Percentiles rank a stretch among this genome's conserved stretches.
phyloP scores from a whole-genome alignment of 2,113 vertebrate species.

The Platichthys stellatus region DNA sequence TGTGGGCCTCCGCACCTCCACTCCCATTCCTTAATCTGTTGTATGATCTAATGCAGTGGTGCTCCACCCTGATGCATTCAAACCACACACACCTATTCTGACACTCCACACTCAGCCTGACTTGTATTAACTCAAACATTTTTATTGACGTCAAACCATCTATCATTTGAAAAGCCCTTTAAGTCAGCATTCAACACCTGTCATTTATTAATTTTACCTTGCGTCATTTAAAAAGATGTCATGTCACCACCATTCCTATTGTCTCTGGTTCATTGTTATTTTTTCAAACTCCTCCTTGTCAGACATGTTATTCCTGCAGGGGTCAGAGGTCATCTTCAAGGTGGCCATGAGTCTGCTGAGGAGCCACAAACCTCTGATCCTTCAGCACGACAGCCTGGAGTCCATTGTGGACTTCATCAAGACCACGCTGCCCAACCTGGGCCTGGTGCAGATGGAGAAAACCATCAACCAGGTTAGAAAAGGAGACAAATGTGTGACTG shows the following conservation, averaged over 20 bases:
- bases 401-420: conserved; percentile 97
- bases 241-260: conserved; percentile 1
- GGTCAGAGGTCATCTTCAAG: conserved; percentile 95
- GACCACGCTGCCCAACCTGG: conserved; percentile 91
- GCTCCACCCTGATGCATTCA: conserved; percentile 60
- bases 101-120: conserved; percentile 33
- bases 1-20: conserved; percentile 38
- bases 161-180: conserved; percentile 22
- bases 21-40: conserved; percentile 64
- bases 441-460: conserved; percentile 97
- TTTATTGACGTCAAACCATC: conserved; percentile 54
- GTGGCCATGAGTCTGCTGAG: conserved; percentile 93
- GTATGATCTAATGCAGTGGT: conserved; percentile 59
- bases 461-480: conserved; percentile 92
- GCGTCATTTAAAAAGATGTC: background rate
- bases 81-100: conserved; percentile 35
- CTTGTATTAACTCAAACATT: conserved; percentile 50
- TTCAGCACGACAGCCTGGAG: conserved; percentile 94
- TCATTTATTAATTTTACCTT: background rate
- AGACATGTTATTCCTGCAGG: conserved; percentile 97
- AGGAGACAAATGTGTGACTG: background rate
- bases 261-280: background rate
- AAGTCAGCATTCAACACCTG: conserved; percentile 28
- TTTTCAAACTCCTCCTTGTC: conserved; percentile 13
- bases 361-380: conserved; percentile 94